Percentiles rank a stretch among this genome's conserved stretches.
phyloP scores from a whole-genome alignment of 1,140 invertebrate genomes.

The Heliothis subflexa region DNA sequence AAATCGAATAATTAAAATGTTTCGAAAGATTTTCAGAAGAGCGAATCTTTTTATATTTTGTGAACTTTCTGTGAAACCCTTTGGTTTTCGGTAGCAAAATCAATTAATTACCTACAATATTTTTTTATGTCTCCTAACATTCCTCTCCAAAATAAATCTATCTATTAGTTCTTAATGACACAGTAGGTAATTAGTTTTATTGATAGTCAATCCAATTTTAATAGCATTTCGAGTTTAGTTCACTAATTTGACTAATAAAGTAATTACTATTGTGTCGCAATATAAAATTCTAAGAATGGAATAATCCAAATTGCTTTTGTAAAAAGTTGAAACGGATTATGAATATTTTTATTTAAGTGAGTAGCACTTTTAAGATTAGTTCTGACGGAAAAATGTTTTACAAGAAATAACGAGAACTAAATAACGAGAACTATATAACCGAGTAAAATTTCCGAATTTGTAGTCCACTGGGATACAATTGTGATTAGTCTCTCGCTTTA shows the following conservation, averaged over 20 bases:
- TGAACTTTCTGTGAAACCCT: no score
- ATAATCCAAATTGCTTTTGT: conserved; percentile 26
- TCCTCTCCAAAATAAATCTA: not conserved
- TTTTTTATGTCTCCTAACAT: not conserved
- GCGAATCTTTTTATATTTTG: no score
- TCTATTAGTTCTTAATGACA: not conserved
- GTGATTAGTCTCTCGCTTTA: not conserved
- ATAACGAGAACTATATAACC: conserved; percentile 37
- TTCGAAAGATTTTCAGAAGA: no score
- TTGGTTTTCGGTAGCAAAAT: no score
- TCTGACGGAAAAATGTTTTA: conserved; percentile 49
- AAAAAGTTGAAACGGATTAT: conserved; percentile 22
- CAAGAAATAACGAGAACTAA: conserved; percentile 45
- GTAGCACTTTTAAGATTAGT: conserved; percentile 11
- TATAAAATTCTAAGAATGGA: conserved; percentile 4
- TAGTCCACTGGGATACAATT: not conserved
- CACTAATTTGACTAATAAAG: not conserved
- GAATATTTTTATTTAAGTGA: conserved; percentile 29
- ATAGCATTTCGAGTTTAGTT: not conserved
- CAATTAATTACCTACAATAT: not conserved
- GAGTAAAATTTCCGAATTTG: not conserved
- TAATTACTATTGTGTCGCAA: not conserved
- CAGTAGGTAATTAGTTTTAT: not conserved
- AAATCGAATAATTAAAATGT: not conserved
- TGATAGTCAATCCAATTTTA: conserved; percentile 6